Base-by-base conservation (phyloP, 2,113 vertebrate species). In the Eupsittula cactorum region DNA sequence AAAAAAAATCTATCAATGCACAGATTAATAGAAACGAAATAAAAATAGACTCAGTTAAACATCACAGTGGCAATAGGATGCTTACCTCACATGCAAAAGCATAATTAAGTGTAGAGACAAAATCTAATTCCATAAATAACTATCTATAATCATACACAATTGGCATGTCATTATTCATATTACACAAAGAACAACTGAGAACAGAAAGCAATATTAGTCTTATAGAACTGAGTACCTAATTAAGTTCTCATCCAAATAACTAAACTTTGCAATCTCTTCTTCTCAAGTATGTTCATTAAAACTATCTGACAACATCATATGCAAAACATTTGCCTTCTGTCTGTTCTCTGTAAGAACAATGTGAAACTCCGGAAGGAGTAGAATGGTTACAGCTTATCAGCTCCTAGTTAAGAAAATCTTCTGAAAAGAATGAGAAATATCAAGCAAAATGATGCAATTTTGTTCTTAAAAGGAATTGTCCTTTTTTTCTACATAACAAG, bases 121-220 rank as follows among this genome's bases (percentile, higher is more conserved):
- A 92, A 91, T 52, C 49, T 62, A 82, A 59, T 93, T 97, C 80
- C 59, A 86, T 91, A 98, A 97, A 95, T 97, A 97, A 81, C 73
- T 91, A 50, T 91, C 63, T 70, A 47, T 93, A 97, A 97, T 97
- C 53, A 86, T 85, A 95, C 62, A 91, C 84, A 95, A 97, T 97
- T 94, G 92, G 16, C 63, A 89, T 94, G 44, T 47, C 89, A 93
- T 97, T 96, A 96, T 97, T 97, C 84, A 59, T 94, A 95, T 97
- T 95, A 95, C 70, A 84, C 86, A 96, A 82, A 82, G 77, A 96
- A 70, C 33, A 95, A 96, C 95, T 6, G 52, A 93, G 83, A 96
- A 93, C 37, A 95, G 94, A 96, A 95, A 97, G 65, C 55, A 95
- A 49, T 96, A 95, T 88, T 87, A 96, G 31, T 77, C 71, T 91